Base-by-base conservation (phyloP, 2,113 vertebrate genomes). In the Dasyurus viverrinus region DNA sequence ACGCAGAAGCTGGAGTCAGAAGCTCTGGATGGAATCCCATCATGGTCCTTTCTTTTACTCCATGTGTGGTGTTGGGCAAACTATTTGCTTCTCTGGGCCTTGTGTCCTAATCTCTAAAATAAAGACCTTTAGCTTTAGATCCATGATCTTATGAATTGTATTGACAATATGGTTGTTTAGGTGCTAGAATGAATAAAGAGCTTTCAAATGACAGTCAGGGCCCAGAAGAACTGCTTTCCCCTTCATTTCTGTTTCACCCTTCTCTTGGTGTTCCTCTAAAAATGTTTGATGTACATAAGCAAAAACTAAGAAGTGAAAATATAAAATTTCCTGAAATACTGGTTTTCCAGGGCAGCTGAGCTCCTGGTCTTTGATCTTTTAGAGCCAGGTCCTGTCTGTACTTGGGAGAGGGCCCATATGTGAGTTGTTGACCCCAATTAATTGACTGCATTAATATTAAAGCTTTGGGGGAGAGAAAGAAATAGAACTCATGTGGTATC, bases 291-390 rank as follows among this genome's bases (percentile, higher is more conserved):
- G 76, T 50, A 53, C 53, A 90, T 90, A 30, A 24, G 48, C 22
- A 96, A 55, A 92, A 91, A 50, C 25, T 36, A 90, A 91, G 52
- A 89, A 52, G 46, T 46, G 89, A 94, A 93, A 93, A 94, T 55
- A 53, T 9, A 89, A 11, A 54, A 54, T 89, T 91, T 92, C 50
- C 54, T 9, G 47, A 23, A 91, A 76, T 89, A 89, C 46, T 76
- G 60, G 46, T 54, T 68, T 68, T 76, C 60, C 10, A 60, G 68
- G 42, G 8, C 14, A 42, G 30, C 90, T 89, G 68, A 42, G 42
- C 68, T 84, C 19, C 68, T 84, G 36, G 68, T 94, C 68, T 36
- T 91, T 22, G 42, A 36, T 24, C 84, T 92, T 26, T 11, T 3
- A 53, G 68, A 89, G 93, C 27, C 47, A 93, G 93, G n/a, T 54